Evolutionary conservation across 30 jellyfish, hydroid and myxozoan species (phyloP), one percentile per base, ranked within the genome.

Genomic region (Chrysaora quinquecirrha): DNA sequence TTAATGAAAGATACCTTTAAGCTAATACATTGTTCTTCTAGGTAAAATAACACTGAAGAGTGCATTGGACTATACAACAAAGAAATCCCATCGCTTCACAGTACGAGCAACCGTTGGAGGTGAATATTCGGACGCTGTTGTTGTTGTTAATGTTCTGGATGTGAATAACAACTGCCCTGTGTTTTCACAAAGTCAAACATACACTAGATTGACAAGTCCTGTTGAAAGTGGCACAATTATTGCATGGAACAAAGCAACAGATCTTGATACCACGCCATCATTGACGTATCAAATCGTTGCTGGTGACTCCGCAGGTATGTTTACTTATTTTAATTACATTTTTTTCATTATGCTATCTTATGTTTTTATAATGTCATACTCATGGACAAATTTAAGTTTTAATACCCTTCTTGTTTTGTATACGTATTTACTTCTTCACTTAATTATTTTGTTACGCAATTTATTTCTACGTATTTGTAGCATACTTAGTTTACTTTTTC

Each of bases 131-230:
- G 70, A 50, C 47, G 82, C 86, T 9, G 65, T 78, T 20, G 96
- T 91, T 22, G 83, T 62, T 30, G 96, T 91, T 29, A 73, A 82
- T 60, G 98, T 93, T 11, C 69, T 82, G 30, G 97, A 93, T 81
- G 79, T 93, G 25, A 93, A 93, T 46, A 85, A 93, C 80, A 82
- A 75, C 75, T 93, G 98, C 43, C 98, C 98, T 16, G 73, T 68
- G 24, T 87, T 87, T 71, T 19, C 73, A 16, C 78, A 49, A 9
- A 54, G 62, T 43, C 87, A 68, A 34, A 48, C 71, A 10, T 2
- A 48, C 34, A 11, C 90, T 6, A 87, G 83, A 76, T 72, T 76
- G 32, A 68, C 90, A 54, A 67, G 67, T 16, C 96, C 96, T 16
- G 90, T 87, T 0, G 86, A 76, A 33, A 62, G 66, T 70, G 87